Evolutionary conservation across 2,888 invertebrate genomes (phyloP).

Genomic region (Limnephilus auricula): DNA sequence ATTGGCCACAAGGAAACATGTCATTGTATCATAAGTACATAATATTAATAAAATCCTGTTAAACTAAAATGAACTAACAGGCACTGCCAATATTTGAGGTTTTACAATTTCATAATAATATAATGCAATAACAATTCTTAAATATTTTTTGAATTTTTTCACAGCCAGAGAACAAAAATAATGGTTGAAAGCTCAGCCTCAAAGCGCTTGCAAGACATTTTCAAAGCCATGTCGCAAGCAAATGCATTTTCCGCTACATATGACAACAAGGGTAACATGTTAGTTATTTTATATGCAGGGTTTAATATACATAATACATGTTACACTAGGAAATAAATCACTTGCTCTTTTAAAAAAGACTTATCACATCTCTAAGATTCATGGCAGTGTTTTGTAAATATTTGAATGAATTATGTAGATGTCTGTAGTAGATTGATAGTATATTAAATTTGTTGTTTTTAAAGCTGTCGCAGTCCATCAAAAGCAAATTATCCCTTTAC

Average conservation of each 20-base stretch:
- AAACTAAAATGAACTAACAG: constrained; percentile 26
- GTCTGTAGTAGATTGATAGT: no score
- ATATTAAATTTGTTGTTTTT: neutral
- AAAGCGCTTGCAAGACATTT: constrained; percentile 49
- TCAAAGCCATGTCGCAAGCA: constrained; percentile 53
- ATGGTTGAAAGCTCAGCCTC: constrained; percentile 34
- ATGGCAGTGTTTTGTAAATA: no score
- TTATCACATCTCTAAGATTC: neutral
- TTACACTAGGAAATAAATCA: neutral
- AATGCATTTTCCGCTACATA: constrained; percentile 37
- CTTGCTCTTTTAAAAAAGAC: neutral
- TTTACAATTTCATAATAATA: constrained; percentile 5
- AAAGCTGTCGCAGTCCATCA: neutral
- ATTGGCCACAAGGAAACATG: neutral
- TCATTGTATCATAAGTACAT: neutral
- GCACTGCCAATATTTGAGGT: constrained; percentile 3
- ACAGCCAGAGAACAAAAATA: constrained; percentile 36
- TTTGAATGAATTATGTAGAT: no score
- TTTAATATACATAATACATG: neutral
- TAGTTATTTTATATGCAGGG: neutral
- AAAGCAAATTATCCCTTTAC: no score
- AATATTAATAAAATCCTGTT: neutral
- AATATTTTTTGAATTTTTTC: neutral
- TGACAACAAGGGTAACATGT: neutral
- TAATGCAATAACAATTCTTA: neutral